Evolutionary conservation across 2,113 vertebrate genomes (phyloP).

Genomic region (Pyxicephalus adspersus): DNA sequence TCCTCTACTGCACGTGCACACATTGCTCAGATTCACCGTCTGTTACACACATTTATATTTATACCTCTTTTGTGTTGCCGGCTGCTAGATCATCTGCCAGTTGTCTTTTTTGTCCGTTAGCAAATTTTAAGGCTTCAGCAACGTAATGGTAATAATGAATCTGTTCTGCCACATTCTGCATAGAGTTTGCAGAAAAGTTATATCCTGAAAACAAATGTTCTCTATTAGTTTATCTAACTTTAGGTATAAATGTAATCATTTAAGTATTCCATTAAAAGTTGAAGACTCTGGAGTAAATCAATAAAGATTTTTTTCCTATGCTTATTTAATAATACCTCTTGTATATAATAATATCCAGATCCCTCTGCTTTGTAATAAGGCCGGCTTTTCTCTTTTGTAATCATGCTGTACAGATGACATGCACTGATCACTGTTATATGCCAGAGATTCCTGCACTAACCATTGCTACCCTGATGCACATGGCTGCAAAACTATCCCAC

Average conservation of each 20-base stretch:
- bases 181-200: constrained; percentile 63
- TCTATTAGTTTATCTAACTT: not conserved
- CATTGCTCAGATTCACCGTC: too few relatives aligned
- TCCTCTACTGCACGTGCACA: too few relatives aligned
- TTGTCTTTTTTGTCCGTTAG: constrained; percentile 71
- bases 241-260: not conserved
- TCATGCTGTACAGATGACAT: too few relatives aligned
- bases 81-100: constrained; percentile 65
- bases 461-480: too few relatives aligned
- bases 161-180: constrained; percentile 59
- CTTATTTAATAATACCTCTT: too few relatives aligned
- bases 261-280: not conserved
- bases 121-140: constrained; percentile 87
- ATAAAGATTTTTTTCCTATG: too few relatives aligned
- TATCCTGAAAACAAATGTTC: constrained; percentile 70
- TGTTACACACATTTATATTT: not conserved
- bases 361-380: too few relatives aligned
- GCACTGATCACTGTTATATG: too few relatives aligned
- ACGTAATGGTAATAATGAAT: constrained; percentile 78
- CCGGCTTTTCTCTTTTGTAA: too few relatives aligned
- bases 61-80: constrained; percentile 21
- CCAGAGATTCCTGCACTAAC: too few relatives aligned
- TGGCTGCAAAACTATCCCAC: too few relatives aligned
- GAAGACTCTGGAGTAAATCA: not conserved
- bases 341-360: too few relatives aligned